phyloP scores from a whole-genome alignment of 2,113 vertebrate species.

The Lophochroa leadbeateri region DNA sequence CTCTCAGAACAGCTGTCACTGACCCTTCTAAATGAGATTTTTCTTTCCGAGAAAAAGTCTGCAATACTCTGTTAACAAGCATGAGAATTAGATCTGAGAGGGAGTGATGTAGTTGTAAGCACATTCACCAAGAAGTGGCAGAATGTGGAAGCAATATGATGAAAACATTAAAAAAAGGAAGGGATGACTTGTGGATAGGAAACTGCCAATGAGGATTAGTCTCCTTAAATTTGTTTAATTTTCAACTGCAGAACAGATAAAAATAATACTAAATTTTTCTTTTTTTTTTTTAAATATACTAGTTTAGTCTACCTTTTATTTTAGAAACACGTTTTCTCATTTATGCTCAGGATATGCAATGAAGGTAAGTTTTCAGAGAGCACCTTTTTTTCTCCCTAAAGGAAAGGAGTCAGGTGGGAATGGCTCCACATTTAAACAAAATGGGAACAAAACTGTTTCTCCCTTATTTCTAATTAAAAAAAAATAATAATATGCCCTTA shows the following conservation, averaged over 20 bases:
- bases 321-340: neutral
- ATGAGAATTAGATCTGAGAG: neutral
- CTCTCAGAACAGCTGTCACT: neutral
- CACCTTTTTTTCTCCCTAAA: rapidly evolving
- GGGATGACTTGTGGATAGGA: neutral
- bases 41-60: neutral
- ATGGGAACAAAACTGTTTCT: neutral
- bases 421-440: neutral
- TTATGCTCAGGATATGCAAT: neutral
- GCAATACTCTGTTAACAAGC: neutral
- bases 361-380: neutral
- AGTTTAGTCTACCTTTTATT: neutral
- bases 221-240: neutral
- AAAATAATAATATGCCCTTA: neutral
- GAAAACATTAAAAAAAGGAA: neutral
- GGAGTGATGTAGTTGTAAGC: neutral
- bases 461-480: neutral
- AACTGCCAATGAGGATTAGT: neutral
- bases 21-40: neutral
- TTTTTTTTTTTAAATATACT: neutral
- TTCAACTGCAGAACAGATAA: neutral
- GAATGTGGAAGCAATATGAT: neutral
- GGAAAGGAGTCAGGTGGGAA: neutral
- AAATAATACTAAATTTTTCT: neutral
- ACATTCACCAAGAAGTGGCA: neutral